Percentiles rank a stretch among this genome's conserved stretches.
phyloP scores from a whole-genome alignment of 2,797 vertebrate species.

The Acipenser ruthenus region DNA sequence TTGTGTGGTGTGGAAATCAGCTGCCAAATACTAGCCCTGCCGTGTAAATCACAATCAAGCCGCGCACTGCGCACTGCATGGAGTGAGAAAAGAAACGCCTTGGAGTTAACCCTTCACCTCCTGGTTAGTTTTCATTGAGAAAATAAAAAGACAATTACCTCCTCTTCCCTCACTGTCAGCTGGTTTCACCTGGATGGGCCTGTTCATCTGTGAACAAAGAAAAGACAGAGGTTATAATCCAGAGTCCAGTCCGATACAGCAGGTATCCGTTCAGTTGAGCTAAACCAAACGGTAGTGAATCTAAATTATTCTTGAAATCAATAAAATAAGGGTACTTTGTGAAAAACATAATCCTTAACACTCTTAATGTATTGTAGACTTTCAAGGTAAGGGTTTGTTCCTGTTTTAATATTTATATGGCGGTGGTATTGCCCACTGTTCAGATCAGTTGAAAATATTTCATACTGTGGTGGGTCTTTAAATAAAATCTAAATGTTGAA shows the following conservation, averaged over 20 bases:
- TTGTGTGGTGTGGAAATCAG: constrained; percentile 46
- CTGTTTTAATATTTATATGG: too few species aligned
- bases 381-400: too few species aligned
- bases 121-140: constrained; percentile 22
- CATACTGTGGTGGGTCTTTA: too few species aligned
- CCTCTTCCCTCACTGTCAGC: constrained; percentile 99
- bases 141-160: constrained; percentile 81
- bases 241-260: constrained; percentile 19
- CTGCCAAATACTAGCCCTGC: constrained; percentile 52
- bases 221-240: constrained; percentile 33
- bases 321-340: too few species aligned
- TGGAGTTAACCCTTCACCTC: constrained; percentile 30
- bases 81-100: constrained; percentile 19
- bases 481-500: too few species aligned
- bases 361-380: too few species aligned
- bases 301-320: too few species aligned
- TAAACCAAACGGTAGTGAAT: too few species aligned
- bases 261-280: too few species aligned
- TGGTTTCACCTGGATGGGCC: constrained; percentile 98
- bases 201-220: constrained; percentile 81
- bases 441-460: too few species aligned
- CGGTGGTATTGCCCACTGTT: too few species aligned
- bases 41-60: constrained; percentile 48
- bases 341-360: too few species aligned
- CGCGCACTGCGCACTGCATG: constrained; percentile 1